phyloP scores from a whole-genome alignment of 2,113 vertebrate species.

The Atlantisia rogersi region DNA sequence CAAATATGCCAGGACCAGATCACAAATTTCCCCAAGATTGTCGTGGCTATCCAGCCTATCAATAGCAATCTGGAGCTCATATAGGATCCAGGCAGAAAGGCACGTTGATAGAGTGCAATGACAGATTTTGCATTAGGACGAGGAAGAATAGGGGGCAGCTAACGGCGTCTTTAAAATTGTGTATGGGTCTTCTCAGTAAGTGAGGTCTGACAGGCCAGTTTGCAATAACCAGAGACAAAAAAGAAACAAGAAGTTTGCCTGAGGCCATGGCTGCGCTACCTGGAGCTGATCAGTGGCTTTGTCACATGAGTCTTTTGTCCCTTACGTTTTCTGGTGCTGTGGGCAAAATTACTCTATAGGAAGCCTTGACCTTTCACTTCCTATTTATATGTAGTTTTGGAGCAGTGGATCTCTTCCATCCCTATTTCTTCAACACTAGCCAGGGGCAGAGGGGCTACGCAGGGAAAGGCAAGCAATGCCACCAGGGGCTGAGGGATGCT shows the following conservation, averaged over 20 bases:
- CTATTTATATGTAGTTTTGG: background rate
- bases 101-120: background rate
- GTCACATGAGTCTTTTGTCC: accelerated
- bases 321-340: background rate
- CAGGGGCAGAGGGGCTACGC: background rate
- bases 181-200: background rate
- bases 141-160: background rate
- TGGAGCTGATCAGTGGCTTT: background rate
- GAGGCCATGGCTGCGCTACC: background rate
- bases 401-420: background rate
- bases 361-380: conserved; percentile 10
- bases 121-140: background rate
- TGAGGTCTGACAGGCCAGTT: background rate
- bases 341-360: background rate
- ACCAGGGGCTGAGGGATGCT: background rate
- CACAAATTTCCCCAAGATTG: conserved; percentile 44
- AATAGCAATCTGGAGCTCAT: conserved; percentile 23
- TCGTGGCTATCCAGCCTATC: conserved; percentile 24
- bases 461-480: background rate
- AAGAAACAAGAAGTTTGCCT: conserved; percentile 8
- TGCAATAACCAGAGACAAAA: background rate
- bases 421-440: background rate
- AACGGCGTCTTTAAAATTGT: background rate
- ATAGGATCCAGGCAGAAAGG: background rate
- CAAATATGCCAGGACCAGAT: conserved; percentile 58